Base-by-base conservation (phyloP, 2,888 invertebrate genomes). In the Agonopterix alstromeriana region DNA sequence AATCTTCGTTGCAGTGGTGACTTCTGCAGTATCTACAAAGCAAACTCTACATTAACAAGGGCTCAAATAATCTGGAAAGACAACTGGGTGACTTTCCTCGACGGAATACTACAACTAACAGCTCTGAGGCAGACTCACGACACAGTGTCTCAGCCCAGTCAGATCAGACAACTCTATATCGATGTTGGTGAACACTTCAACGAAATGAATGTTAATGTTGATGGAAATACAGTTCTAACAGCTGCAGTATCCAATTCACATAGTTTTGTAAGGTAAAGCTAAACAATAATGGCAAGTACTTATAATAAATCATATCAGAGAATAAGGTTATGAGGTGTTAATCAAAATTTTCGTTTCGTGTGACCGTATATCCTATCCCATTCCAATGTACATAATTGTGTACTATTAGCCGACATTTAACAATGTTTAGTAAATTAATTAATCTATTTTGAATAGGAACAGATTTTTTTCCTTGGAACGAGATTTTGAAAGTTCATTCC, bases 71-170 rank as follows among this genome's bases (percentile, higher is more conserved):
- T 73, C 38, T 96, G 95, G 95, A 86, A 89, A 12, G 90, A 91
- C 48, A 94, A 95, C 70, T 97, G 96, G 96, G 92, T 94, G 0
- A 91, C 94, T 2, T 93, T 95, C 59, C 86, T 97, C 61, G 97
- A 97, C 73, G 93, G 93, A 0, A 91, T 97, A 89, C 75, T 97
- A 10, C 97, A 97, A 78, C 90, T 95, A 50, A 89, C 91, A 47
- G 88, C 93, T 10, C 65, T 95, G n/a, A 90, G 90, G 89, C 91
- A 47, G 88, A 93, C n/a, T 65, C 95, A n/a, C 90, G 90, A 35
- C 82, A 90, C 90, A 1, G 79, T 94, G 0, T 83, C 91, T 43
- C 81, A 94, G 11, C 94, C 94, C 0, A 91, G 91, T 0, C 60
- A 59, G 5, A 68, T 82, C 2, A 63, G 64, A 43, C 61, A 53